Base-by-base conservation (phyloP, 2,113 vertebrate genomes). In the Trogon melanurus region DNA sequence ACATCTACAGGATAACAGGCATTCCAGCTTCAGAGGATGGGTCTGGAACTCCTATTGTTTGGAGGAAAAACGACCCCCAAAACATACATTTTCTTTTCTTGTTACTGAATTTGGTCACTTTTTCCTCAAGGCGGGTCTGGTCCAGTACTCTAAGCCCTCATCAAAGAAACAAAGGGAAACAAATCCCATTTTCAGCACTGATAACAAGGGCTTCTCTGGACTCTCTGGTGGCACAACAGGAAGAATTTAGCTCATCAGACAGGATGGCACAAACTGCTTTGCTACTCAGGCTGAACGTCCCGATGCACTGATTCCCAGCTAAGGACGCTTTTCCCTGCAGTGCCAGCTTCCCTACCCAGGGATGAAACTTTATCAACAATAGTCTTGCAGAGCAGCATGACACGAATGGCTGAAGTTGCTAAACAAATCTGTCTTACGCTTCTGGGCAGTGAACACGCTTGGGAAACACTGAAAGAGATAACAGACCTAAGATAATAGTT, bases 401-500 rank as follows among this genome's bases (percentile, higher is more conserved):
- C 38, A 51, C 30, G 72, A 96, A 84, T 7, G 70, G 74, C 12
- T 75, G 19, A 81, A 79, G 67, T 54, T 91, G 89, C 82, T 88
- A 85, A 95, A 96, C 56, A 89, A 65, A 92, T 66, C 69, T 88
- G 30, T 93, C 75, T 67, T 70, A 74, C 6, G 34, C 72, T 61
- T 80, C 76, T 48, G 56, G 61, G 85, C 87, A 93, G 88, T 73
- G 71, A 95, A 91, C 23, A 61, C 0, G 23, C 69, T 88, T 72
- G 62, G 94, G 66, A 94, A 96, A 92, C 93, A 78, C 51, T 84
- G 56, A 92, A 88, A 89, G 85, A 65, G 30, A 20, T 48, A 91
- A 89, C 57, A 67, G 85, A 18, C 60, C 79, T 86, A 80, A 19
- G n/a, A 26, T 32, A 67, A 85, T 21, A 88, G 50, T 30, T 53